Base-by-base conservation (phyloP, 2,888 invertebrate species). In the Bombylius major region DNA sequence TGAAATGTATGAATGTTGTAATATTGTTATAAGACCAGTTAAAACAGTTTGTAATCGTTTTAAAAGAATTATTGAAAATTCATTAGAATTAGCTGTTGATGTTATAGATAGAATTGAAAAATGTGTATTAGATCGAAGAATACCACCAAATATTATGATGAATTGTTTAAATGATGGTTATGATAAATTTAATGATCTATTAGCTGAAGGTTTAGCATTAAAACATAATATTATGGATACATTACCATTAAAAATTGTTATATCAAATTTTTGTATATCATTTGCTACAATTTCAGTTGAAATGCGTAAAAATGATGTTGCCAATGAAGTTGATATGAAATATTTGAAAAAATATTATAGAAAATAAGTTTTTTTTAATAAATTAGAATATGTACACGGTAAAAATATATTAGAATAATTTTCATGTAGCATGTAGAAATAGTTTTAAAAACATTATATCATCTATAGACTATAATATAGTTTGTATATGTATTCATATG, bases 191-290 rank as follows among this genome's bases (percentile, higher is more conserved):
- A 59, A 51, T 7, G 61, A 56, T 42, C 53, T 69, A 32, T 59
- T 65, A 50, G 56, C 62, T 11, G 62, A 62, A 34, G 62, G 65
- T 4, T 56, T 53, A 34, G 58, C 64, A 13, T 51, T 66, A 34
- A 56, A 51, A 5, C 60, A 65, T 5, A 62, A 62, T 48, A 56
- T 69, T 8, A 54, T 61, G 34, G 62, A 56, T 33, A 62, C 66
- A 34, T 52, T 67, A 12, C 67, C 65, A 6, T 55, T 66, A 7
- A 66, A 64, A 59, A 59, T 69, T 31, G 50, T 69, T 39, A 63
- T 66, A 57, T 68, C 69, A 4, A 65, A 62, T 51, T 66, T 64
- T 53, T 69, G 69, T 58, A 63, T 69, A 51, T 65, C 66, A 32
- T 62, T 69, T 52, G 65, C 67, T 5, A 54, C 65, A 11, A 65